phyloP scores from a whole-genome alignment of 2,888 invertebrate genomes.

The Mactromeris polynyma region DNA sequence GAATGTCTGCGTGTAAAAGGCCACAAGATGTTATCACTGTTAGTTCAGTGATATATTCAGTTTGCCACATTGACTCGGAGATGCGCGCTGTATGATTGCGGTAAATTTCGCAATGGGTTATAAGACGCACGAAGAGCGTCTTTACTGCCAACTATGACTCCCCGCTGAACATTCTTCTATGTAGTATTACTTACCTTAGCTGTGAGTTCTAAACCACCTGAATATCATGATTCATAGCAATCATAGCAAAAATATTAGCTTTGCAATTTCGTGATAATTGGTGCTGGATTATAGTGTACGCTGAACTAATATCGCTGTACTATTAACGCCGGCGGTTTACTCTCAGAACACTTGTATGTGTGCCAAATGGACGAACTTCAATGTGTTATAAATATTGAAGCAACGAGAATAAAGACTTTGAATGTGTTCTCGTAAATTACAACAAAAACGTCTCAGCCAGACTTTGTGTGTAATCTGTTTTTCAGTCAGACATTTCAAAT shows the following conservation, averaged over 20 bases:
- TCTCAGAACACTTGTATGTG: slow-evolving; percentile 20
- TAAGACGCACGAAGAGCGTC: neutral
- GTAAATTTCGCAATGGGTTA: neutral
- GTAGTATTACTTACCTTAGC: neutral
- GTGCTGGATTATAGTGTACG: slow-evolving; percentile 11
- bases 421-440: slow-evolving; percentile 42
- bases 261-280: slow-evolving; percentile 31
- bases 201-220: slow-evolving; percentile 1
- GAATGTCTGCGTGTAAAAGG: neutral
- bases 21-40: neutral
- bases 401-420: slow-evolving; percentile 19
- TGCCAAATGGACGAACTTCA: slow-evolving; percentile 40
- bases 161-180: neutral
- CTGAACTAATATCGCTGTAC: neutral
- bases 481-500: neutral
- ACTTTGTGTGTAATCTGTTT: neutral
- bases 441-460: neutral
- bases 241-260: slow-evolving; percentile 32
- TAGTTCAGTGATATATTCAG: neutral
- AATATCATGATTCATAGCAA: neutral
- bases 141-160: neutral
- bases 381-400: slow-evolving; percentile 12
- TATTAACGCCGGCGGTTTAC: neutral
- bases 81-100: neutral
- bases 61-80: neutral